Conservation (phyloP, 2,797 vertebrate species). For the Hipposideros larvatus region DNA sequence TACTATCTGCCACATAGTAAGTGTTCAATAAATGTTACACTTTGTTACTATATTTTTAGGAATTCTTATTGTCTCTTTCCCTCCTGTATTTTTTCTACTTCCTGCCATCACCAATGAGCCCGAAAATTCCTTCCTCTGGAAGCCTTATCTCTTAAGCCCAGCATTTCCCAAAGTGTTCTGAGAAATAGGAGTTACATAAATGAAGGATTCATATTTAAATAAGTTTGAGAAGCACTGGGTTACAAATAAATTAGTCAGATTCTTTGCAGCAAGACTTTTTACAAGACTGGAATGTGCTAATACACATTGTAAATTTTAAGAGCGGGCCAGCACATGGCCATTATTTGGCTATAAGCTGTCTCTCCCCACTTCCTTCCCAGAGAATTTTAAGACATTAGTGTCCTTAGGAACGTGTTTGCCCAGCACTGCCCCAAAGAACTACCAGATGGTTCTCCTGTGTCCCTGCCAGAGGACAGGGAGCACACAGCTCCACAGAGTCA, state of each 20-base stretch:
- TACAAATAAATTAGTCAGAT: conserved; percentile 70
- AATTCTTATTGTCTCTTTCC: not conserved
- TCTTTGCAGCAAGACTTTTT: conserved; percentile 56
- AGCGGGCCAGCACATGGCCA: not conserved
- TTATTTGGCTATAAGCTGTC: not conserved
- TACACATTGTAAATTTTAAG: conserved; percentile 32
- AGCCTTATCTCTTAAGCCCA: conserved; percentile 70
- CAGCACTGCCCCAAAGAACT: not conserved
- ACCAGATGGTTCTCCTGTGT: not conserved
- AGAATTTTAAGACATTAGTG: conserved; percentile 2
- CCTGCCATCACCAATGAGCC: not conserved
- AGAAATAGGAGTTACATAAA: conserved; percentile 70
- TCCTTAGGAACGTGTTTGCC: not conserved
- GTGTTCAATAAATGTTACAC: not conserved
- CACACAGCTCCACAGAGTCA: not conserved
- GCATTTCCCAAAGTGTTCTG: conserved; percentile 58
- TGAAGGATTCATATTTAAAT: conserved; percentile 65
- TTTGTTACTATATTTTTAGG: not conserved
- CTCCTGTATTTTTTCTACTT: conserved; percentile 38
- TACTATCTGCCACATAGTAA: not conserved
- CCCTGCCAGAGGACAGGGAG: not conserved
- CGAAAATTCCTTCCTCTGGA: conserved; percentile 48
- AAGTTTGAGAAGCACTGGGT: conserved; percentile 58
- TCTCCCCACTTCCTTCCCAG: not conserved
- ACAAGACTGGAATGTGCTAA: conserved; percentile 33